Evolutionary conservation across 2,113 vertebrate species (phyloP).

Genomic region (Mirza zaza): DNA sequence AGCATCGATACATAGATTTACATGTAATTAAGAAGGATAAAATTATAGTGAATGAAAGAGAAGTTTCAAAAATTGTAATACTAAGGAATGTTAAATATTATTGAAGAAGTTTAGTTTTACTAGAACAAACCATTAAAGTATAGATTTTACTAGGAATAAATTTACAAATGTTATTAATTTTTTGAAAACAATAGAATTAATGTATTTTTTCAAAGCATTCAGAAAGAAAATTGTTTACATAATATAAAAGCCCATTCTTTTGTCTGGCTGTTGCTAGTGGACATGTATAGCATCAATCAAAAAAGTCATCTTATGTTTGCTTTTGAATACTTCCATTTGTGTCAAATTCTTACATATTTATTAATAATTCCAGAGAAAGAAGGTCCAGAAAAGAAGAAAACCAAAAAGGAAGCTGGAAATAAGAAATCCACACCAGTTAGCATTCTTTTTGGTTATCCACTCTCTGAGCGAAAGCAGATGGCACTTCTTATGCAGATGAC

Average conservation of each 20-base stretch:
- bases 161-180: slow-evolving; percentile 28
- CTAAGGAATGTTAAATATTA: slow-evolving; percentile 29
- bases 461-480: slow-evolving; percentile 99
- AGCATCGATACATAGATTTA: not conserved
- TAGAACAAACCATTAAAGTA: slow-evolving; percentile 25
- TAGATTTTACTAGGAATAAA: slow-evolving; percentile 2
- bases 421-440: slow-evolving; percentile 95
- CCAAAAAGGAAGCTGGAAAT: slow-evolving; percentile 94
- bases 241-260: slow-evolving; percentile 16
- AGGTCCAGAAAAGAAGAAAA: slow-evolving; percentile 97
- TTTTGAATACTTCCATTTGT: slow-evolving; percentile 48
- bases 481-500: slow-evolving; percentile 99
- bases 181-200: slow-evolving; percentile 29
- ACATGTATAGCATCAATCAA: not conserved
- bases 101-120: slow-evolving; percentile 35
- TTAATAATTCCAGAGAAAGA: slow-evolving; percentile 94
- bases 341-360: slow-evolving; percentile 68
- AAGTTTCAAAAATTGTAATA: slow-evolving; percentile 14
- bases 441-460: slow-evolving; percentile 97
- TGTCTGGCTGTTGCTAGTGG: not conserved
- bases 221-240: not conserved
- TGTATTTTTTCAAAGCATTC: slow-evolving; percentile 32
- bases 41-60: slow-evolving; percentile 44
- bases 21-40: not conserved
- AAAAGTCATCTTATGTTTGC: not conserved